Conservation (phyloP, 2,888 invertebrate genomes). For the Troides oblongomaculatus region DNA sequence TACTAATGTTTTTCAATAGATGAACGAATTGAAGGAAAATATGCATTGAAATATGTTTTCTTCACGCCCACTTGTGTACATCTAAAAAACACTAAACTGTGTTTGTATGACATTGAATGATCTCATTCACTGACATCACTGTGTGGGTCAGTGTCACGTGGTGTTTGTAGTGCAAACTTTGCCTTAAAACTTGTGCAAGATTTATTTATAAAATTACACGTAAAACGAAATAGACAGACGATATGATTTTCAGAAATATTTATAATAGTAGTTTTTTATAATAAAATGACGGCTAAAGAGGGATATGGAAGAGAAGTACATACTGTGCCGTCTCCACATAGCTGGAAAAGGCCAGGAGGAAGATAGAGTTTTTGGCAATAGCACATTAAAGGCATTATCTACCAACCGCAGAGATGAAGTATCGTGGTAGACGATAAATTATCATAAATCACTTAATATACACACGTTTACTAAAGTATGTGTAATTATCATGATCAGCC, state of each 20-base stretch:
- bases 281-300: too few species aligned
- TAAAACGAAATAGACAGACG: neutral
- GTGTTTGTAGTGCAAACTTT: neutral
- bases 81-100: conserved; percentile 5
- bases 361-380: too few species aligned
- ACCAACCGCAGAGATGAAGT: too few species aligned
- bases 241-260: neutral
- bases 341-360: too few species aligned
- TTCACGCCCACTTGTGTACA: conserved; percentile 9
- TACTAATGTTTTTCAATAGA: too few species aligned
- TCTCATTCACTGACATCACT: conserved; percentile 26
- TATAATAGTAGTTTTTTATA: neutral
- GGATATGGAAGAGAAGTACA: too few species aligned
- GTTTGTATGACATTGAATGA: conserved; percentile 13
- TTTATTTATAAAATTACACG: neutral
- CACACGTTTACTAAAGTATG: too few species aligned
- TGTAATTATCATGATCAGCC: too few species aligned
- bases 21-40: neutral
- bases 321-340: too few species aligned
- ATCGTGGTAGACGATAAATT: too few species aligned
- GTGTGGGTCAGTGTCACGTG: conserved; percentile 14
- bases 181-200: neutral
- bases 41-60: neutral
- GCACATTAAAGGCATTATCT: too few species aligned
- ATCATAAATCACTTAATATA: too few species aligned